phyloP scores from a whole-genome alignment of 2,888 invertebrate genomes.

The Luperina testacea region DNA sequence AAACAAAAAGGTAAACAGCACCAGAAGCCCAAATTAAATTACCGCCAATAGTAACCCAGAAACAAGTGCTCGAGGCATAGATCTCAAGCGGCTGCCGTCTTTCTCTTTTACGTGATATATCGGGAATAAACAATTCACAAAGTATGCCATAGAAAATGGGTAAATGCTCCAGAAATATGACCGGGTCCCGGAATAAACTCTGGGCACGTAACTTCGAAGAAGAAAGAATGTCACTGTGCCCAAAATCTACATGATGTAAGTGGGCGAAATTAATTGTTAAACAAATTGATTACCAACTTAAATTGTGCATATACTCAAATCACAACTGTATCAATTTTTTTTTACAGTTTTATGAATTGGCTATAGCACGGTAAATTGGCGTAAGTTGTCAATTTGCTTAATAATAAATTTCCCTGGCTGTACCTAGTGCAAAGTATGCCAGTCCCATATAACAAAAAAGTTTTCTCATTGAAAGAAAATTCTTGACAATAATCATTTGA shows the following conservation, averaged over 20 bases:
- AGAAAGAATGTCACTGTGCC: constrained; percentile 11
- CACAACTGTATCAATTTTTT: not conserved
- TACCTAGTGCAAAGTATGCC: constrained; percentile 14
- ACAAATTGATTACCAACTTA: not conserved
- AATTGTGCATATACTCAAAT: not conserved
- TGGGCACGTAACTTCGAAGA: constrained; percentile 35
- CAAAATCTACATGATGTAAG: not conserved
- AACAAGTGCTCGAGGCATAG: constrained; percentile 33
- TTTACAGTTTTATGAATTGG: not conserved
- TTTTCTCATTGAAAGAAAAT: constrained; percentile 47
- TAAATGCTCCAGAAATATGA: constrained; percentile 48
- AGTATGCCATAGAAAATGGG: constrained; percentile 53
- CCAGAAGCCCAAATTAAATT: constrained; percentile 39
- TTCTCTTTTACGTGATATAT: constrained; percentile 51
- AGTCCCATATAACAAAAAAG: constrained; percentile 10
- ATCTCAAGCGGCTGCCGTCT: constrained; percentile 36
- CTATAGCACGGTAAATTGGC: not conserved
- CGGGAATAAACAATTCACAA: constrained; percentile 63
- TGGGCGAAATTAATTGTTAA: not conserved
- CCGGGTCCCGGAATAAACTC: constrained; percentile 48
- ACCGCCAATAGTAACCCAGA: constrained; percentile 45
- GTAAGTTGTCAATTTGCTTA: not conserved
- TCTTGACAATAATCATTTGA: constrained; percentile 34
- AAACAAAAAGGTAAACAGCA: constrained; percentile 38
- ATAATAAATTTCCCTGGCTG: not conserved